Base-by-base conservation (phyloP, 2,797 vertebrate genomes). In the Emys orbicularis region DNA sequence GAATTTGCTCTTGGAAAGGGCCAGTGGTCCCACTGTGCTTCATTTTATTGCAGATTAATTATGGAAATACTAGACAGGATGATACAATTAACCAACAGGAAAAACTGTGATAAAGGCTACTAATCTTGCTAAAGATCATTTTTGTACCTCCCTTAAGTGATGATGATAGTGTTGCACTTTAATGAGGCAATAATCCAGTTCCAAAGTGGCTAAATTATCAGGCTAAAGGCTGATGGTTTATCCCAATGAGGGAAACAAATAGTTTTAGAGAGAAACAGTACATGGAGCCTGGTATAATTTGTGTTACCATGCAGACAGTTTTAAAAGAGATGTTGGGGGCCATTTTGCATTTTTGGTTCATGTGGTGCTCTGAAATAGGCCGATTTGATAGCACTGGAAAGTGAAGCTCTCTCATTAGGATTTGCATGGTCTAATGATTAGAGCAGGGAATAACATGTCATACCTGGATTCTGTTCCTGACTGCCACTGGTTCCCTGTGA, bases 131-230 rank as follows among this genome's bases (percentile, higher is more conserved):
- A 72, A 37, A 79, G 77, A 59, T 54, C 34, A 11, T 57, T 31
- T 84, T 74, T 72, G 21, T 88, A 56, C 31, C 29, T 72, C 68
- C 86, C 81, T 91, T 74, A 88, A 87, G 53, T 77, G 82, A 8
- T 80, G 76, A 86, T 53, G 44, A 53, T 81, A 11, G 12, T 37
- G n/a, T 88, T 86, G 88, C 41, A 61, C 1, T 82, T 81, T 90
- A 92, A 92, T 74, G 90, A 89, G 80, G 68, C 7, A 54, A 57
- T 83, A 85, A 92, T 82, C 86, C 57, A 50, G 49, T 90, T 95
- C 95, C 88, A 54, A 85, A 92, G 59, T 49, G 49, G 41, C 44
- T 82, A 65, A 84, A 68, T 56, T 56, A 16, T n/a, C 34, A 91
- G 80, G 47, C 34, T 52, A 79, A 80, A 84, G 31, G 12, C 54